Conservation (phyloP, 2,113 vertebrate species). For the Podarcis muralis region DNA sequence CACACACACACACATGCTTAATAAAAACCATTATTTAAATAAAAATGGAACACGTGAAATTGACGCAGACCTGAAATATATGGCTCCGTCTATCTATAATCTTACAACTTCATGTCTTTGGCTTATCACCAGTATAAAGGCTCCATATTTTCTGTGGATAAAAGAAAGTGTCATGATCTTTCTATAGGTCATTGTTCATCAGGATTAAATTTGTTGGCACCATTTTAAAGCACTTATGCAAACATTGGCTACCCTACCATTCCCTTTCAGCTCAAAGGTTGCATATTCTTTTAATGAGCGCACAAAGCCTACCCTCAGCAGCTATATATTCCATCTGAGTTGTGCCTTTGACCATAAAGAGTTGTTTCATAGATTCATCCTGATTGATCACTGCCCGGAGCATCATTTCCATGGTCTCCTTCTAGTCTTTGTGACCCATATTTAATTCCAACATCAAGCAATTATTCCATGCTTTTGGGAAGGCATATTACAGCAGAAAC, state of each 20-base stretch:
- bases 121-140: not conserved
- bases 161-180: slow-evolving; percentile 10
- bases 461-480: slow-evolving; percentile 31
- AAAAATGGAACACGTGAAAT: too few relatives aligned
- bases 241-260: not conserved
- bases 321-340: not conserved
- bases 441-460: slow-evolving; percentile 28
- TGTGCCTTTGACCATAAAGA: not conserved
- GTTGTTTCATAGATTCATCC: not conserved
- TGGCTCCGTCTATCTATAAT: too few relatives aligned
- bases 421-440: slow-evolving; percentile 13
- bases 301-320: not conserved
- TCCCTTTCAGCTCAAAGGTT: not conserved
- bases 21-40: too few relatives aligned
- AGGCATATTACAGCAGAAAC: slow-evolving; percentile 16
- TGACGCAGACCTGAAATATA: too few relatives aligned
- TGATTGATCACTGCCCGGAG: not conserved
- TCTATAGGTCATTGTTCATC: not conserved
- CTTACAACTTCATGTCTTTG: not conserved
- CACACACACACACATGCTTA: too few relatives aligned
- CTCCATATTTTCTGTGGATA: not conserved
- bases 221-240: not conserved
- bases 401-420: slow-evolving; percentile 12
- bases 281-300: not conserved
- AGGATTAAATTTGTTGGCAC: not conserved